phyloP scores from a whole-genome alignment of 2,888 invertebrate genomes.

The Frankliniella intonsa region DNA sequence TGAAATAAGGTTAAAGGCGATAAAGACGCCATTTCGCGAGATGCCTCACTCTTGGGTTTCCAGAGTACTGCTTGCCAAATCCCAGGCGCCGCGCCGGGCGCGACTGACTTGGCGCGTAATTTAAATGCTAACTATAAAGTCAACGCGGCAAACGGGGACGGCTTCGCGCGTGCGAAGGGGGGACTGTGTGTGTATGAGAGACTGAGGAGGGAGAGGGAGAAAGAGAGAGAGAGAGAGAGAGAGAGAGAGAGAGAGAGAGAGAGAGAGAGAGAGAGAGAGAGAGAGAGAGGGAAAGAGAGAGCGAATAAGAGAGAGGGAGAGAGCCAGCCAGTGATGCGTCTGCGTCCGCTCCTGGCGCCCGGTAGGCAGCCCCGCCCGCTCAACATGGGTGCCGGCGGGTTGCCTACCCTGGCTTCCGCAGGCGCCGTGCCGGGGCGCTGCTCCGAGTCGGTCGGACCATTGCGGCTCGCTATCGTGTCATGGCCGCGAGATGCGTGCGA shows the following conservation, averaged over 20 bases:
- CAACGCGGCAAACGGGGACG: background rate
- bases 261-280: constrained; percentile 1
- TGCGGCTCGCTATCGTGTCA: too few species aligned
- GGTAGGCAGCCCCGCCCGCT: background rate
- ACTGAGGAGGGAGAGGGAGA: background rate
- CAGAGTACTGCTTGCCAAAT: background rate
- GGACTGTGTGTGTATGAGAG: background rate
- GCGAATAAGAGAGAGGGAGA: background rate
- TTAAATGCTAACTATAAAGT: constrained; percentile 1
- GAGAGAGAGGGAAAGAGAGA: background rate
- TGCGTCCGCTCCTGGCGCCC: background rate
- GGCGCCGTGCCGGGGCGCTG: background rate
- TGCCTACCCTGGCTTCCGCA: background rate
- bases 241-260: constrained; percentile 1
- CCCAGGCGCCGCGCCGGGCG: background rate
- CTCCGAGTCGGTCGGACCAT: too few species aligned
- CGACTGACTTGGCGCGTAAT: background rate
- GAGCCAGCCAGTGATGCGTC: background rate
- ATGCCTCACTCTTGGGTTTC: too few species aligned
- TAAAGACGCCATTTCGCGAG: too few species aligned
- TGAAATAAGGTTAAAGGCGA: too few species aligned
- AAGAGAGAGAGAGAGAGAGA: background rate
- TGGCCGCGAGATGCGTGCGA: too few species aligned
- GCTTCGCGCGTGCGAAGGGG: background rate
- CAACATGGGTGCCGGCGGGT: background rate